Evolutionary conservation across 2,113 vertebrate species (phyloP).

Genomic region (Thomomys bottae): DNA sequence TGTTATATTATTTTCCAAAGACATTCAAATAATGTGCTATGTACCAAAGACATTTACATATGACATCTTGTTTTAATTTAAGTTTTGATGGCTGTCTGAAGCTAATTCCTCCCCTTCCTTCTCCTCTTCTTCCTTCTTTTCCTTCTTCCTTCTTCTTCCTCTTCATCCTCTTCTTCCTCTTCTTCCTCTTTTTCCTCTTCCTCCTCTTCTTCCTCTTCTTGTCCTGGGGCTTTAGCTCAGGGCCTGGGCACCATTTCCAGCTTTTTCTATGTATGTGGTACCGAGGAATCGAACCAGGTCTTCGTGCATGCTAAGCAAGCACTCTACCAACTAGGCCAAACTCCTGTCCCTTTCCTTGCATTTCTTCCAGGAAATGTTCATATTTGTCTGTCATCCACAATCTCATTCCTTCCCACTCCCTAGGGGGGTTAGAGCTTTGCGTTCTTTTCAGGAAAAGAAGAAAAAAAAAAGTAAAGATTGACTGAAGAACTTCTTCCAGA

Average conservation of each 20-base stretch:
- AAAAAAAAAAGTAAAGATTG: background rate
- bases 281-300: too few relatives aligned
- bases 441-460: conserved; percentile 1
- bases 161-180: too few relatives aligned
- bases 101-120: too few relatives aligned
- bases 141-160: too few relatives aligned
- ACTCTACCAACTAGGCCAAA: too few relatives aligned
- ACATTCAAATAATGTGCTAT: conserved; percentile 4
- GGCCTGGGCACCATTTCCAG: too few relatives aligned
- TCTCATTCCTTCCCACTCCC: background rate
- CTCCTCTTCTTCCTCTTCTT: too few relatives aligned
- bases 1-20: background rate
- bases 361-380: background rate
- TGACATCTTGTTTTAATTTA: conserved; percentile 5
- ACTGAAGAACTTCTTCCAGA: background rate
- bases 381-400: background rate
- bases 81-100: background rate
- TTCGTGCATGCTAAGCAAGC: too few relatives aligned
- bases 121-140: too few relatives aligned
- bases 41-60: background rate
- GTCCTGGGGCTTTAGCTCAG: too few relatives aligned
- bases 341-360: background rate
- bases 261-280: too few relatives aligned
- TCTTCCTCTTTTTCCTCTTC: too few relatives aligned
- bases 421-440: background rate